Evolutionary conservation across 2,797 vertebrate genomes (phyloP), one percentile per base, ranked within the genome.

Genomic region (Bradypus variegatus): DNA sequence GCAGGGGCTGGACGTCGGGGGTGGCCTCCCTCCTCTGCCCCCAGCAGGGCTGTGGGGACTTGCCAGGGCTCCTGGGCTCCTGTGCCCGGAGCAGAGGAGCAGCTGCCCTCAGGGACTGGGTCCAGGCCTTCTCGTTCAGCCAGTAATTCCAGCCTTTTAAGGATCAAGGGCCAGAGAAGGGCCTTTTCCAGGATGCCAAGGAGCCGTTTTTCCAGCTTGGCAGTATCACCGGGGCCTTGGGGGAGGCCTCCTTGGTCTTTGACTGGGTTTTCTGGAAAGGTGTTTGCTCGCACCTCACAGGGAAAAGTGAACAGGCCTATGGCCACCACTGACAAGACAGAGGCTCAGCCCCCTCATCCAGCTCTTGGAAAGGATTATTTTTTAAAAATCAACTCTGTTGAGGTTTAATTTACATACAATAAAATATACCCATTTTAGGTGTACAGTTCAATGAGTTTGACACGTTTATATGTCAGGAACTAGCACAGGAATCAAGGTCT

Each of bases 121-220:
- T 84, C 87, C 73, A 58, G 83, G 88, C 70, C 94, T 93, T 94
- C 95, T 91, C 6, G 96, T 94, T 96, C 82, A 90, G 93, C 96
- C 94, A 95, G 96, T 95, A 96, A 96, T 94, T 95, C 95, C 92
- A 93, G 96, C 91, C 95, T 94, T 85, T 84, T 87, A 88, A 94
- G 93, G 88, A 92, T 93, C 82, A 72, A 93, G 90, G 84, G 91
- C 86, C 72, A 62, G 85, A 91, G 91, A 91, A 58, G 85, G 93
- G 58, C 86, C 94, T 88, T 94, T 65, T 93, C 86, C 70, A 82
- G 77, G 82, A 70, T 62, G 55, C 89, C 76, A 41, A 62, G 29
- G 81, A 95, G 91, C 92, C 1, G 92, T 76, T 94, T 92, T 93
- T 89, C 90, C 92, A 95, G 94, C 93, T 86, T 45, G 93, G 89